Evolutionary conservation across 2,113 vertebrate species (phyloP), one percentile per base, ranked within the genome.

Genomic region (Vulpes ferrilata): DNA sequence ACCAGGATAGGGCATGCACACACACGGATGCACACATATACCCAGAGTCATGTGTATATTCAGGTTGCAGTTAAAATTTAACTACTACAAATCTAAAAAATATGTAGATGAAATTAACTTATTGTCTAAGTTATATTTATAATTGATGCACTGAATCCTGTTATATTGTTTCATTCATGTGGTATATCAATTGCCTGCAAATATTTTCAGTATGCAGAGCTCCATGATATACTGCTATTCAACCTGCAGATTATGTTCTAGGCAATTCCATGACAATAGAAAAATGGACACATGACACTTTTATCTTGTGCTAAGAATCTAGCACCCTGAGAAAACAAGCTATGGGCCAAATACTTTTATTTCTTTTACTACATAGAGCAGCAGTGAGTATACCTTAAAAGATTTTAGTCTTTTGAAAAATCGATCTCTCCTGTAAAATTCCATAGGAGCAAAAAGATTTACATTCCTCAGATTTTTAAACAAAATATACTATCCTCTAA

Each of bases 321-420:
- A 80, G 13, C 43, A 74, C 64, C 19, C 10, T 74, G 17, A 38
- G 78, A 83, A 79, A 88, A 55, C 16, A 51, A 93, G 86, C 10
- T 20, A 82, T 8, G 1, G 3, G 22, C 2, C 55, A 85, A 78
- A 87, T 71, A 65, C 4, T 35, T 71, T 51, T 79, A 10, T 55
- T 81, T 57, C 57, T 38, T 60, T 4, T 1, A 57, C 17, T 87
- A 85, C 53, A 79, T 0, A 32, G 1, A 94, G 16, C 11, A 94
- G 38, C 59, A 85, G 7, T 23, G 12, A 88, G 43, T 43, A 0
- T 43, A 71, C 85, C 85, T 81, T 38, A 38, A 78, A 93, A 86
- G 10, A 88, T 53, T 94, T 97, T 27, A 53, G 13, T 95, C 76
- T 76, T 62, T 16, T 4, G 4, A 22, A 76, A 95, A 88, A 95